Conservation (phyloP, 2,113 vertebrate genomes). For the Myotis davidii region DNA sequence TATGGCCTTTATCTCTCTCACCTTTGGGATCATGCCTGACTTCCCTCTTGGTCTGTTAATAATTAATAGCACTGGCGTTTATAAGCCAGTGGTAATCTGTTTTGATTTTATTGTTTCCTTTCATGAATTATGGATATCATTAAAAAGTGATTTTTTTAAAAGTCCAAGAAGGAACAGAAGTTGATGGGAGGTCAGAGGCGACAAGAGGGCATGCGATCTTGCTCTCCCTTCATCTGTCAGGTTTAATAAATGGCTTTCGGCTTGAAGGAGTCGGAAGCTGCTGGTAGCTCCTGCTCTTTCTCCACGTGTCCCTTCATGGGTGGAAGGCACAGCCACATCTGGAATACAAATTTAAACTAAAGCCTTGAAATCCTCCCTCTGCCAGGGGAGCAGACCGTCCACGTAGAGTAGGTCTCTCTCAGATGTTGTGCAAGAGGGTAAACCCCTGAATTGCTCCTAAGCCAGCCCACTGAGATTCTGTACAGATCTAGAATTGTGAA, state of each 20-base stretch:
- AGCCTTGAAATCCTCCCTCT: constrained; percentile 2
- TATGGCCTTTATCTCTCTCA: constrained; percentile 63
- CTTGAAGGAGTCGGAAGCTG: constrained; percentile 62
- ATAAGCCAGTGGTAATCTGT: constrained; percentile 69
- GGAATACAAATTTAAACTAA: constrained; percentile 52
- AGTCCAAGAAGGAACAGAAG: constrained; percentile 50
- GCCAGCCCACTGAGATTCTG: neutral
- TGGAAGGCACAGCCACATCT: constrained; percentile 17
- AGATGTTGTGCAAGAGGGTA: neutral
- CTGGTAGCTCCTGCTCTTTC: constrained; percentile 24
- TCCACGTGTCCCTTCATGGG: neutral
- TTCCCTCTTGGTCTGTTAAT: constrained; percentile 74
- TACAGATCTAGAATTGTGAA: neutral
- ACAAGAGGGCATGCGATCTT: neutral
- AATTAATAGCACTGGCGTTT: constrained; percentile 67
- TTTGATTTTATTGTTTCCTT: constrained; percentile 76
- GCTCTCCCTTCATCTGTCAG: constrained; percentile 26
- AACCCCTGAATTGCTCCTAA: neutral
- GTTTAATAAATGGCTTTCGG: constrained; percentile 67
- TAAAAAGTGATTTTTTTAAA: constrained; percentile 72
- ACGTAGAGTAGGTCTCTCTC: neutral
- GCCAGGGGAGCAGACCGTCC: neutral
- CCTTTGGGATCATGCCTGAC: constrained; percentile 63
- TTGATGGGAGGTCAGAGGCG: constrained; percentile 61
- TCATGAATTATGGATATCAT: constrained; percentile 77